Base-by-base conservation (phyloP, 2,113 vertebrate genomes). In the Copsychus sechellarum region DNA sequence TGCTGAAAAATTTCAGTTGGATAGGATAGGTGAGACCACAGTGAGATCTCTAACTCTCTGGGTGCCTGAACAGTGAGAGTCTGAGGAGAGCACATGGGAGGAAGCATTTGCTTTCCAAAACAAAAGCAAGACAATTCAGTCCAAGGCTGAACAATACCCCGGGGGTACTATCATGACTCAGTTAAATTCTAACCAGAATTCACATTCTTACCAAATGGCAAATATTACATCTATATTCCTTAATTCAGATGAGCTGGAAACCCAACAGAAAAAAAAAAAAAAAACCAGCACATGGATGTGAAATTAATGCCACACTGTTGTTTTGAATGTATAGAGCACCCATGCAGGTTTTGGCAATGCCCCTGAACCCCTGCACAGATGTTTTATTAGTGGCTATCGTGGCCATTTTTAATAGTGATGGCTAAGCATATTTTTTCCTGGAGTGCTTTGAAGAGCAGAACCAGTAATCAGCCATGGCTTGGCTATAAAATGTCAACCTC, bases 401-500 rank as follows among this genome's bases (percentile, higher is more conserved):
- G 88, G 92, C 81, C 72, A 47, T 87, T 92, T 92, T 83, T 76
- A 94, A 92, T 66, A 90, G 66, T 56, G 92, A 90, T 95, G 67
- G 87, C 81, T 92, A 92, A 90, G 88, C 85, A n/a, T 74, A 70
- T 95, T 92, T 84, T 91, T 73, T 77, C 87, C 76, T 24, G 33
- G 72, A 90, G 69, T 57, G 66, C 95, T 97, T 66, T 96, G 88
- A 96, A 94, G 76, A 96, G 54, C 4, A 0, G 83, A 96, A 95
- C 79, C 40, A 48, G 95, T 47, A 93, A 97, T 95, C 84, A 93
- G 43, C 74, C 88, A 94, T 65, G 94, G 94, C 82, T 95, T 96
- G 91, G 96, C 95, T 95, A 94, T 85, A 76, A 91, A 90, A 95
- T 80, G 79, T 89, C 93, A 95, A 81, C 90, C 67, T 88, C 79